Evolutionary conservation across 2,888 invertebrate species (phyloP).

Genomic region (Eurytoma adleriae): DNA sequence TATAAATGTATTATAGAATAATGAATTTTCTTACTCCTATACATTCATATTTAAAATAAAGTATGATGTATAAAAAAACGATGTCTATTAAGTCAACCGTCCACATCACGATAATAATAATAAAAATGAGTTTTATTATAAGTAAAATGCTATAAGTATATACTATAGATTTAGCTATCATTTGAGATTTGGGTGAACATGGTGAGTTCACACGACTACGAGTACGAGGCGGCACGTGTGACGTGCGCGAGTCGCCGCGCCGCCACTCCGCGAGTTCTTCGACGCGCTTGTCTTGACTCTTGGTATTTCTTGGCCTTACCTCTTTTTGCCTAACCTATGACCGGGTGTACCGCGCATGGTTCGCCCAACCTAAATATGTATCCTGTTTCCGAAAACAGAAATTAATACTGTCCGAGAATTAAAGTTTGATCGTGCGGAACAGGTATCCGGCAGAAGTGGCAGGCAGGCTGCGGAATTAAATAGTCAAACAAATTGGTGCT

Average conservation of each 20-base stretch:
- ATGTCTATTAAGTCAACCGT: no score
- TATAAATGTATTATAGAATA: no score
- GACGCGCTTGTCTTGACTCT: neutral
- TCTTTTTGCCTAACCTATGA: constrained; percentile 39
- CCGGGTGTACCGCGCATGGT: constrained; percentile 14
- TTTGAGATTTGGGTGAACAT: neutral
- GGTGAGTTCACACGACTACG: neutral
- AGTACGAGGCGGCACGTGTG: neutral
- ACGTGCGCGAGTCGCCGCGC: neutral
- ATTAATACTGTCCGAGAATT: neutral
- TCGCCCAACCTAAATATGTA: constrained; percentile 36
- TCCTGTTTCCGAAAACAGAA: constrained; percentile 3
- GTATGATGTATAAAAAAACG: no score
- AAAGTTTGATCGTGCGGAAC: neutral
- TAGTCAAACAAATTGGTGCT: neutral
- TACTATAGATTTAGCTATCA: neutral
- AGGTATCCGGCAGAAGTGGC: neutral
- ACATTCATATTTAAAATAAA: no score
- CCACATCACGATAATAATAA: neutral
- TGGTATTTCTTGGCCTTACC: neutral
- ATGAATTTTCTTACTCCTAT: no score
- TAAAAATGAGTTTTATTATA: no score
- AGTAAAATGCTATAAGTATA: no score
- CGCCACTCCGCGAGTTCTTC: neutral
- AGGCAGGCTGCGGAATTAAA: neutral